A percentile compares a stretch with the other conserved stretches of the same genome.
These are phyloP conservation scores for Diabrotica balteata DNA, from an alignment of 2,888 invertebrate genomes.

Conservation along the genomic window DNA sequence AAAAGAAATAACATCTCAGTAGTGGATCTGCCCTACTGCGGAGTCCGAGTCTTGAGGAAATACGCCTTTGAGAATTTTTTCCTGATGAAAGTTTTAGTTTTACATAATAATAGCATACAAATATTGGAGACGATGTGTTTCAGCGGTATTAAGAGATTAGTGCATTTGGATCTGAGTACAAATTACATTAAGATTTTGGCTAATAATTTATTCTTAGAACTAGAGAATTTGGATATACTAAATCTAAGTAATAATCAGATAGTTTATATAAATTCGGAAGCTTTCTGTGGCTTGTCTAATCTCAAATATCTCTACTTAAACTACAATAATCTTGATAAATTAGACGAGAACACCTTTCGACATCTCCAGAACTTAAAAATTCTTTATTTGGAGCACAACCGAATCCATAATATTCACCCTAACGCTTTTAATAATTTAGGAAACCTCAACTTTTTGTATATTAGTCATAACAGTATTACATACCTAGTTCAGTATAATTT, in stretches of 20 bases:
- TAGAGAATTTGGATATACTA: slow-evolving; percentile 56
- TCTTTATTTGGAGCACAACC: slow-evolving; percentile 58
- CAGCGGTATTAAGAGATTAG: slow-evolving; percentile 51
- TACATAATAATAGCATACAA: slow-evolving; percentile 55
- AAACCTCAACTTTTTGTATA: slow-evolving; percentile 54
- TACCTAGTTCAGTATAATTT: slow-evolving; percentile 56
- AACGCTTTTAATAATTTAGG: slow-evolving; percentile 56
- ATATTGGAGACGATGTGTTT: slow-evolving; percentile 56
- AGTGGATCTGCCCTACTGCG: slow-evolving; percentile 49
- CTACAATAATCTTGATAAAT: slow-evolving; percentile 55
- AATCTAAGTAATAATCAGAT: slow-evolving; percentile 57
- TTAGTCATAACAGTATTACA: slow-evolving; percentile 57
- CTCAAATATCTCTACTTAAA: slow-evolving; percentile 58
- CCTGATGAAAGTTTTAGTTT: slow-evolving; percentile 53
- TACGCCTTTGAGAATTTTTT: slow-evolving; percentile 52
- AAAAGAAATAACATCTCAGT: slow-evolving; percentile 52
- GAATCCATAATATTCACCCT: slow-evolving; percentile 55
- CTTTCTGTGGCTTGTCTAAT: slow-evolving; percentile 56
- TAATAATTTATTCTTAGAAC: slow-evolving; percentile 54
- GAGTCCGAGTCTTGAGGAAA: slow-evolving; percentile 47
- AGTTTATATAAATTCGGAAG: slow-evolving; percentile 53
- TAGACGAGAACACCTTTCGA: slow-evolving; percentile 55
- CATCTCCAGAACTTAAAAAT: slow-evolving; percentile 55
- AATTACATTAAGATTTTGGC: slow-evolving; percentile 52
- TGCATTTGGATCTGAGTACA: slow-evolving; percentile 53